These are phyloP conservation scores for Ptychodera flava DNA, from an alignment of 35 echinoderm and acorn worm species.

Conservation along the genomic window DNA sequence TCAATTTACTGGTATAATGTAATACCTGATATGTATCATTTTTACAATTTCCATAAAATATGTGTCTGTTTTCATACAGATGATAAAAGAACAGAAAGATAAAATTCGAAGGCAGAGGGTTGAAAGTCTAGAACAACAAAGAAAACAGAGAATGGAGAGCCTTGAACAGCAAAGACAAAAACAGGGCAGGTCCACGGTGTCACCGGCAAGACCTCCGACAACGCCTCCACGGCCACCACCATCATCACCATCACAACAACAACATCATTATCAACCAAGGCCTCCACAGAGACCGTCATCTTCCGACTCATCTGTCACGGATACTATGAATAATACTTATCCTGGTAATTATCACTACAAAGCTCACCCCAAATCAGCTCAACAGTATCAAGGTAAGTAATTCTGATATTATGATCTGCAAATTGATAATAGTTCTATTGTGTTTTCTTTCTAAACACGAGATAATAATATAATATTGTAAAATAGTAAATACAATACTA, in stretches of 20 bases:
- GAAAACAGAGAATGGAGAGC: slow-evolving; percentile 31
- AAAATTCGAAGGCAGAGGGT: slow-evolving; percentile 31
- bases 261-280: slow-evolving; percentile 6
- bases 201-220: slow-evolving; percentile 30
- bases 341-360: neutral
- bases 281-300: slow-evolving; percentile 34
- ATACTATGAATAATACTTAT: neutral
- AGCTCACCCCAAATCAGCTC: neutral
- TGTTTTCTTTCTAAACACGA: too few species aligned
- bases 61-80: too few species aligned
- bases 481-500: too few species aligned
- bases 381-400: neutral
- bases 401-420: too few species aligned
- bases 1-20: too few species aligned
- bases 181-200: slow-evolving; percentile 15
- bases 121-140: slow-evolving; percentile 15
- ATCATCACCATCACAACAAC: neutral
- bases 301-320: slow-evolving; percentile 24
- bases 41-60: too few species aligned
- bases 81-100: slow-evolving; percentile 87
- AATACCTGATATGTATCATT: too few species aligned
- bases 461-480: too few species aligned
- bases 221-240: neutral
- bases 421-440: too few species aligned
- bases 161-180: neutral